Evolutionary conservation across 2,797 vertebrate genomes (phyloP).

Genomic region (Tympanoctomys barrerae): DNA sequence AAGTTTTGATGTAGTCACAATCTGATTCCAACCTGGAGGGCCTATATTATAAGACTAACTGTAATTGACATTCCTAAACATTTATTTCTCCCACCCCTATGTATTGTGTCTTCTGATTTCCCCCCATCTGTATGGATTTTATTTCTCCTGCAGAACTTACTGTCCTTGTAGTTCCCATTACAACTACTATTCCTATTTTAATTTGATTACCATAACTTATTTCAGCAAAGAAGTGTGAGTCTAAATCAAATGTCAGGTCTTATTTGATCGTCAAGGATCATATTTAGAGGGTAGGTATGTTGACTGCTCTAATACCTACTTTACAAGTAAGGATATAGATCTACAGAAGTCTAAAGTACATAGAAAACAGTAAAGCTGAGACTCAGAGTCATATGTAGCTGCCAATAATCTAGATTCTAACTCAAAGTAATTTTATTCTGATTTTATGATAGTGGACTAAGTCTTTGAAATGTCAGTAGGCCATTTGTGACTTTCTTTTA

Average conservation of each 20-base stretch:
- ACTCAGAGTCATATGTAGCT: background rate
- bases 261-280: background rate
- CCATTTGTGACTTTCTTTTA: background rate
- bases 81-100: background rate
- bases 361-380: background rate
- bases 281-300: background rate
- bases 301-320: background rate
- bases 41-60: background rate
- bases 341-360: slow-evolving; percentile 26
- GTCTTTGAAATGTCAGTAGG: background rate
- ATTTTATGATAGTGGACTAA: background rate
- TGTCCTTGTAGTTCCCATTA: background rate
- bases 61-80: background rate
- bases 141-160: background rate
- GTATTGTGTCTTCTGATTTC: background rate
- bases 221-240: background rate
- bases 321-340: slow-evolving; percentile 11
- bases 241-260: background rate
- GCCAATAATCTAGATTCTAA: background rate
- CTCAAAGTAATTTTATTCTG: background rate
- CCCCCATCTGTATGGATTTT: background rate
- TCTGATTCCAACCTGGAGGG: background rate
- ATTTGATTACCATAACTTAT: background rate
- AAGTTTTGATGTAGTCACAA: background rate
- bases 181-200: background rate